phyloP scores from a whole-genome alignment of 1,140 invertebrate species.

The Nomia melanderi region DNA sequence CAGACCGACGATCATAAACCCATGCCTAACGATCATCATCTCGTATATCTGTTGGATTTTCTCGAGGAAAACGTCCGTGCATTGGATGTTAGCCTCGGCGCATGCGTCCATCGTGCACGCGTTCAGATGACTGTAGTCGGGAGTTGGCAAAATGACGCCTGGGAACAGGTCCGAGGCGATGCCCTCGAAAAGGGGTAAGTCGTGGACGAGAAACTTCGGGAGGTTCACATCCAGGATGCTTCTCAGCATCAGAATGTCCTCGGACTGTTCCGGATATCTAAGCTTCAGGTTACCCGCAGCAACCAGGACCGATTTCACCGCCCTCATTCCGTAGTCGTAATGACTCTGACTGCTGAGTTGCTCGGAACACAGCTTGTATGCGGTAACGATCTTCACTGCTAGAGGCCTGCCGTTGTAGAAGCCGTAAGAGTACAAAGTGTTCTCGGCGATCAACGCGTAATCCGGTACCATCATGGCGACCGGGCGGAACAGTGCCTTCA shows the following conservation, averaged over 20 bases:
- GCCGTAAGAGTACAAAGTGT: constrained; percentile 95
- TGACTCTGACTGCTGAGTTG: constrained; percentile 96
- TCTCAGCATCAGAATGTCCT: constrained; percentile 90
- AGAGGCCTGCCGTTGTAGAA: constrained; percentile 94
- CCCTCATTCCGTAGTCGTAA: constrained; percentile 97
- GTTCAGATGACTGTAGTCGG: constrained; percentile 85
- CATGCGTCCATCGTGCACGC: constrained; percentile 85
- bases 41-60: constrained; percentile 96
- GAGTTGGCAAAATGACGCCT: constrained; percentile 88
- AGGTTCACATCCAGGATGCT: constrained; percentile 97
- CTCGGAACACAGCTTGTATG: constrained; percentile 95
- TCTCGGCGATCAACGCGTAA: constrained; percentile 96
- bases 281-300: constrained; percentile 95
- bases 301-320: constrained; percentile 93
- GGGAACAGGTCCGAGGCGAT: constrained; percentile 97
- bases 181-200: constrained; percentile 91
- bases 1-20: constrained; percentile 93
- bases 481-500: constrained; percentile 96
- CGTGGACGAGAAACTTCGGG: constrained; percentile 94
- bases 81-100: constrained; percentile 89
- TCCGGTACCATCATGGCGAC: constrained; percentile 99
- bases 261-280: constrained; percentile 91
- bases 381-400: constrained; percentile 96
- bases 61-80: constrained; percentile 92
- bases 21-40: constrained; percentile 97